Evolutionary conservation across 2,113 vertebrate genomes (phyloP).

Genomic region (Microtus ochrogaster): DNA sequence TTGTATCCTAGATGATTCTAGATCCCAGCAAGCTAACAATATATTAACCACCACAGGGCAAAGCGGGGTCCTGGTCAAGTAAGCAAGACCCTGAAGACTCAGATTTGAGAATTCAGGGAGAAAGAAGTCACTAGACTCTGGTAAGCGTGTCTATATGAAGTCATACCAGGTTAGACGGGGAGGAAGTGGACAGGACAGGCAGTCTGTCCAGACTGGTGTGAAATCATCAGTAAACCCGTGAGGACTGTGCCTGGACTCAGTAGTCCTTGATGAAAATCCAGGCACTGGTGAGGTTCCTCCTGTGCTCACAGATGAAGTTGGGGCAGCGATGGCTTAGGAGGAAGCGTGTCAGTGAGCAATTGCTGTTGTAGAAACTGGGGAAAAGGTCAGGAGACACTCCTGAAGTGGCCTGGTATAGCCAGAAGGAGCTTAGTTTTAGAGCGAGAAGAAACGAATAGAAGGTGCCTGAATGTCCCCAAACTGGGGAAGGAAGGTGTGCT

Average conservation of each 20-base stretch:
- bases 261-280: fast-evolving
- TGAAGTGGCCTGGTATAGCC: neutral
- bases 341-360: fast-evolving
- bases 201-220: neutral
- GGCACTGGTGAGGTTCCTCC: neutral
- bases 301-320: fast-evolving
- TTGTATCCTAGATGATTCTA: neutral
- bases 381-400: neutral
- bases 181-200: neutral
- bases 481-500: neutral
- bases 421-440: neutral
- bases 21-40: neutral
- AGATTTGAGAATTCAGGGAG: neutral
- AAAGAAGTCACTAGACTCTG: neutral
- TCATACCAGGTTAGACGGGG: neutral
- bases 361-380: neutral
- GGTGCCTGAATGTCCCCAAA: neutral
- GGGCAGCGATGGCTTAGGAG: neutral
- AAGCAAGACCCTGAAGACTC: neutral
- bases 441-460: neutral
- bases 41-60: neutral
- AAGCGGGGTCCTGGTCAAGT: neutral
- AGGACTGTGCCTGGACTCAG: neutral
- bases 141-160: neutral
- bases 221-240: neutral